Base-by-base conservation (phyloP, 1,140 invertebrate genomes). In the Pygmarrhopalites habei region DNA sequence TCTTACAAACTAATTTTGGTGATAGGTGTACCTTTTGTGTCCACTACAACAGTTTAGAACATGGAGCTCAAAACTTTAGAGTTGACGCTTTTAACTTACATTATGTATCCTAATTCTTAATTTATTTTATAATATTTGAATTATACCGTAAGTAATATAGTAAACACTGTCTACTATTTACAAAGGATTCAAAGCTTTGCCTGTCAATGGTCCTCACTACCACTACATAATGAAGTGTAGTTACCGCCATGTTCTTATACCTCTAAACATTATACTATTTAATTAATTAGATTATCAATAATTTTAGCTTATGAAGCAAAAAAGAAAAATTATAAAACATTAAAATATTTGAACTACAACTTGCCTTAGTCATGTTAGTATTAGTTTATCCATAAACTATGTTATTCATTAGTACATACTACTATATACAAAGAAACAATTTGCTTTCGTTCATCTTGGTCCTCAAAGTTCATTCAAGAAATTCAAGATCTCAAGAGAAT, bases 401-500 rank as follows among this genome's bases (percentile, higher is more conserved):
- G 35, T 39, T 10, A 7, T 17, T 39, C 7, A 39, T 39, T 26
- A 55, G 7, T 35, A 10, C 35, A 41, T 43, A 12, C 51, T 62
- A 55, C 10, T 62, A 62, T 62, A 29, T 62, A 62, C 60, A 62
- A 51, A 62, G 60, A 62, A 41, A 49, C 60, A 62, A 21, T n/a
- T 2, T 23, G 46, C 46, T 49, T 49, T 7, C 19, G 23, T 49
- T 56, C 26, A 56, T 29, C 10, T 44, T 25, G 41, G 3, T 21
- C 25, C 32, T 55, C 30, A n/a, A n/a, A n/a, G n/a, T n/a, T 28
- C 21, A 12, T 4, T 15, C 2, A 5, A 25, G 35, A 19, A 17
- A 35, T 3, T 29, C 23, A 53, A 26, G 43, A 15, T 21, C 25
- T 56, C 12, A 12, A 23, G 2, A 17, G 2, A 29, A 32, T 29